Evolutionary conservation across 2,797 vertebrate species (phyloP), one percentile per base, ranked within the genome.

Genomic region (Nothura maculosa): DNA sequence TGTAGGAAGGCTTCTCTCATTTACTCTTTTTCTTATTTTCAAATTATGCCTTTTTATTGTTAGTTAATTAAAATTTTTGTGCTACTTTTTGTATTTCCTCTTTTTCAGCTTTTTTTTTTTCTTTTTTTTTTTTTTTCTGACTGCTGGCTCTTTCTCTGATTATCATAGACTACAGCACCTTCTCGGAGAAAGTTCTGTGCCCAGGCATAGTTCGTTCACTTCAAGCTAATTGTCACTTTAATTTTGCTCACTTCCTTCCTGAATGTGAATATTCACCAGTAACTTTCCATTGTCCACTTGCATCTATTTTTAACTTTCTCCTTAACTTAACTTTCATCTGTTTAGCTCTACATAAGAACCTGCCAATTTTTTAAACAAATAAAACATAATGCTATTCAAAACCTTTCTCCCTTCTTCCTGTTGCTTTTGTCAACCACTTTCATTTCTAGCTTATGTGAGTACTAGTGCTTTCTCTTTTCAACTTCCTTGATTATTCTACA

Each of bases 181-280:
- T 61, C 27, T 61, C 89, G 50, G 58, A 55, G 69, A 83, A 78
- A 67, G 80, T 83, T 85, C 50, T 85, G 82, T 72, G 42, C 43
- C 77, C 93, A 66, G 87, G 64, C 34, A 6, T 58, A 81, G 70
- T 63, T 79, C 24, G 28, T 92, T 84, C 69, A 69, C 80, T 88
- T 90, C 15, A 81, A 93, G 91, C 92, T 92, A 95, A 96, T 93
- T 92, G 24, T 89, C 28, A 25, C 80, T 89, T 92, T 92, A 92
- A 96, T 92, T 94, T 93, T 93, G 85, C 43, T 4, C 11, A 27
- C 43, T 90, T 93, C 82, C 89, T 95, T 95, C 92, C 92, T 95
- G 87, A 95, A 89, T 95, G 85, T 34, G 82, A 89, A 72, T 92
- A 89, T 93, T 94, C 80, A 86, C 74, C 83, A 55, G 66, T 91